These are phyloP conservation scores for Oscheius onirici DNA, from an alignment of 2,888 invertebrate genomes.

Conservation along the genomic window DNA sequence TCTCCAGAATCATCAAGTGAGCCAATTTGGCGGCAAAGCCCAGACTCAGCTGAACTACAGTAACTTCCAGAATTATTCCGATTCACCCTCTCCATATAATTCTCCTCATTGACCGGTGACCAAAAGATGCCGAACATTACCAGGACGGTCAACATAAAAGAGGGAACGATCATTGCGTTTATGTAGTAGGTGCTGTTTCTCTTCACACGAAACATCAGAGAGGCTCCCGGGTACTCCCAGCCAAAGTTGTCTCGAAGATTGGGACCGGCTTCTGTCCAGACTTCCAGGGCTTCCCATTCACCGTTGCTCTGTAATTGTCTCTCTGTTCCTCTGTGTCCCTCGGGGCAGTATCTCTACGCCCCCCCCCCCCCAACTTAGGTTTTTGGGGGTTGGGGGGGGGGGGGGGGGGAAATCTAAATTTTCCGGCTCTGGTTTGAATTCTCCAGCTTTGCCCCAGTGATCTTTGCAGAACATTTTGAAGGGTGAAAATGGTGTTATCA, in stretches of 20 bases:
- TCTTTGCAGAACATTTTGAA: no score
- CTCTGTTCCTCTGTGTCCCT: no score
- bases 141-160: slow-evolving; percentile 12
- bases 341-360: no score
- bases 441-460: no score
- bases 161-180: slow-evolving; percentile 10
- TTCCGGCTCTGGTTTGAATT: no score
- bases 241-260: neutral
- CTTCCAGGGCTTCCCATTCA: slow-evolving; percentile 11
- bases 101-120: slow-evolving; percentile 14
- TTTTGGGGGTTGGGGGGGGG: no score
- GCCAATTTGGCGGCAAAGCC: slow-evolving; percentile 23
- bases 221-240: slow-evolving; percentile 12
- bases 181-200: slow-evolving; percentile 6
- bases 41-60: slow-evolving; percentile 8
- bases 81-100: slow-evolving; percentile 19
- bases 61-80: neutral
- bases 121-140: slow-evolving; percentile 22
- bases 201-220: neutral
- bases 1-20: neutral
- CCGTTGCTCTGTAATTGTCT: slow-evolving; percentile 13
- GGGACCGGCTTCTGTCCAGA: neutral
- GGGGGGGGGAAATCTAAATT: no score
- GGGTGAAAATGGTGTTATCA: no score
- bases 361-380: no score